Percentiles rank a stretch among this genome's conserved stretches.
Conservation (phyloP, 2,888 invertebrate genomes). For the Aphelenchoides bicaudatus region DNA sequence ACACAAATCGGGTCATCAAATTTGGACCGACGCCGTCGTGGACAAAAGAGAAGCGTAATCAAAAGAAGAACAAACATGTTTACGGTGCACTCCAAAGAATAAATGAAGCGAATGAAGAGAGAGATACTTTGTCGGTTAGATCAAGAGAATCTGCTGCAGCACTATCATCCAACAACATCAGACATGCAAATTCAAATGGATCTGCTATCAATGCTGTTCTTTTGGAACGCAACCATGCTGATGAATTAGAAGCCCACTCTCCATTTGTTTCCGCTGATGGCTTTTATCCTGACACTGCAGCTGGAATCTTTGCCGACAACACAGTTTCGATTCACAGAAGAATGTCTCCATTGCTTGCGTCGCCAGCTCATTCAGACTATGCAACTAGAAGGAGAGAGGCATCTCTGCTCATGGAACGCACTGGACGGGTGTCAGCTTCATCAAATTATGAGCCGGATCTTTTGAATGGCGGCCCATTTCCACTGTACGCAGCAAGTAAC, state of each 20-base stretch:
- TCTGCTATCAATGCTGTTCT: conserved; percentile 18
- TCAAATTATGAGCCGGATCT: conserved; percentile 15
- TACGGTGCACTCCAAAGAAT: conserved; percentile 58
- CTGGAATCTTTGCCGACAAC: conserved; percentile 12
- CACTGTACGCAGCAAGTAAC: conserved; percentile 9
- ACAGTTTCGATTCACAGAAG: not conserved
- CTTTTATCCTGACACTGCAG: not conserved
- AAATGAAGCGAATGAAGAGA: conserved; percentile 52
- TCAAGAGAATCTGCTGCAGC: conserved; percentile 42
- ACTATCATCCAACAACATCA: conserved; percentile 19
- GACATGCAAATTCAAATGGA: conserved; percentile 16
- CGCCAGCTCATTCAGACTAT: conserved; percentile 6
- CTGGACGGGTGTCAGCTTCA: not conserved
- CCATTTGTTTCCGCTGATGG: not conserved
- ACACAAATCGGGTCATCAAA: conserved; percentile 57
- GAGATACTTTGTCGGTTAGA: conserved; percentile 34
- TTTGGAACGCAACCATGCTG: conserved; percentile 13
- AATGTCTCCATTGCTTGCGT: not conserved
- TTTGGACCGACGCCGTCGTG: conserved; percentile 63
- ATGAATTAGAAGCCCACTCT: not conserved
- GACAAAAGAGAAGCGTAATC: conserved; percentile 55
- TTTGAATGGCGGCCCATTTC: conserved; percentile 5
- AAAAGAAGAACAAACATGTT: conserved; percentile 53
- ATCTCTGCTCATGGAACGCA: not conserved
- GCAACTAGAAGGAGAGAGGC: not conserved